Percentiles rank a stretch among this genome's conserved stretches.
Conservation (phyloP, 2,797 vertebrate species). For the Meriones psammophilus region DNA sequence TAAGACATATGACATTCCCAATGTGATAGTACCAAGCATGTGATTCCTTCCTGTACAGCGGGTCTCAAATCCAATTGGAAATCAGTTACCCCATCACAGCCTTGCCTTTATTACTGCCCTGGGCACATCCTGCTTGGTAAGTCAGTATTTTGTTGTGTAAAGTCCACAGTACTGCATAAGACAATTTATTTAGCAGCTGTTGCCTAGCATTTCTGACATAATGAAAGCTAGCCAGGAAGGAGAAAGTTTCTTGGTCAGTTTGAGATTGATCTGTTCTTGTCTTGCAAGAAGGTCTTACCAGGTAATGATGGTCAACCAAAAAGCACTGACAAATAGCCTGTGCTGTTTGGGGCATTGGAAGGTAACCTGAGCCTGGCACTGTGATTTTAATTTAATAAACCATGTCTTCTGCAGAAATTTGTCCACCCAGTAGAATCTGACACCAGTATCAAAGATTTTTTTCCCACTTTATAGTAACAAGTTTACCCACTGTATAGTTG, state of each 20-base stretch:
- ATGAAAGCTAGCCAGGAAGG: neutral
- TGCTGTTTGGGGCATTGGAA: neutral
- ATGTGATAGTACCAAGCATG: neutral
- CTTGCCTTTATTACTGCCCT: neutral
- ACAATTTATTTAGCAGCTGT: neutral
- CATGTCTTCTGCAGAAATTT: neutral
- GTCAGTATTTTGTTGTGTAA: neutral
- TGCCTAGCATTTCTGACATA: neutral
- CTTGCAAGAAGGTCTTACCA: neutral
- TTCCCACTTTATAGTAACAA: neutral
- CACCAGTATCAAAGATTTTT: neutral
- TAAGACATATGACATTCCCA: neutral
- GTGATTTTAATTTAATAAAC: neutral
- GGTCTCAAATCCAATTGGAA: neutral
- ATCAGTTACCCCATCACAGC: neutral
- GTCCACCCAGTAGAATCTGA: neutral
- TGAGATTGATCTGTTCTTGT: neutral
- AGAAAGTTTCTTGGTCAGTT: neutral
- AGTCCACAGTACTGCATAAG: neutral
- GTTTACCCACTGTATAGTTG: neutral
- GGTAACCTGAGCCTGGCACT: neutral
- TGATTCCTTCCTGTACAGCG: neutral
- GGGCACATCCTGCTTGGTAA: neutral
- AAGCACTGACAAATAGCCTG: neutral
- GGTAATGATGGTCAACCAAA: neutral